Base-by-base conservation (phyloP, 2,113 vertebrate species). In the Epinephelus fuscoguttatus region DNA sequence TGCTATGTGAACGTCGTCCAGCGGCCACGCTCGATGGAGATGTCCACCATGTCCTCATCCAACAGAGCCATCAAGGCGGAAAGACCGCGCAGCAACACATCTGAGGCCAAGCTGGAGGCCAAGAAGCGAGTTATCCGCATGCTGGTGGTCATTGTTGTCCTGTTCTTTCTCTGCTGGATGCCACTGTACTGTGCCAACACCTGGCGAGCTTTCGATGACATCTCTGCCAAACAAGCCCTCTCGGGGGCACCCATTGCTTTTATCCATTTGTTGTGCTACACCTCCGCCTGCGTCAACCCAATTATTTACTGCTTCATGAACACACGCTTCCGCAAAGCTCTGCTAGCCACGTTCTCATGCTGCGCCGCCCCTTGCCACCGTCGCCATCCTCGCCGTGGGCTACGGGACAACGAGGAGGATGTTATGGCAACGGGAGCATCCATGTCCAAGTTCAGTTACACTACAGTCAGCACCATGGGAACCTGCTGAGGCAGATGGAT, bases 251-350 rank as follows among this genome's bases (percentile, higher is more conserved):
- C 98, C 67, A 99, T 99, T 61, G 98, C 98, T 72, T 99, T 98
- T 85, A 99, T 99, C 91, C 97, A 99, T 83, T 88, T 99, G 81
- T 89, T 99, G 74, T 96, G 95, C 75, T 99, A 98, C 86, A 96
- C 93, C 15, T 99, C 98, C 0, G 96, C 98, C 73, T 98, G 98
- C 1, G 92, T 97, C 93, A 99, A 98, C 92, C 98, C 98, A 0
- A 93, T 99, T 33, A 96, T 99, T 93, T 99, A 99, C 96, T 99
- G 98, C 94, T 99, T 99, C 95, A 99, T 99, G 97, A 98, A 99
- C 95, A 98, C 96, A 3, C 97, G 98, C 19, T 99, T 99, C 91
- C 97, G 98, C 69, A 96, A 96, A 63, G 97, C 98, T 21, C 95
- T 97, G 14, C 81, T 96, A 2, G 72, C 95, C 81, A 97, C 97